Conservation (phyloP, 1,140 invertebrate species). For the Wasmannia auropunctata region DNA sequence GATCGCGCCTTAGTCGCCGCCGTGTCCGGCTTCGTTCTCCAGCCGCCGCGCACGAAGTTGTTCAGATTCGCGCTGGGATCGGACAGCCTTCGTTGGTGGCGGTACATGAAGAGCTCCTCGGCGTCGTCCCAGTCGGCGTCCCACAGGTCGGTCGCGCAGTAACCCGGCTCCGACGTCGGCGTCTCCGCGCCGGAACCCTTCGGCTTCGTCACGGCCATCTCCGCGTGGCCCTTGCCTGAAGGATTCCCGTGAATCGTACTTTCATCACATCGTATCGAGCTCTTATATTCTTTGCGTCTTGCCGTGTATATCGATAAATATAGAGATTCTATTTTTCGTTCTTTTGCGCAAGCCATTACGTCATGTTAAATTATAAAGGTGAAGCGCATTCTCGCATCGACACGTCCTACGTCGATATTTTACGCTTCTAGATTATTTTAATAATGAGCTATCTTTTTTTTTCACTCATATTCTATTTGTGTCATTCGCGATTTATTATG, state of each 20-base stretch:
- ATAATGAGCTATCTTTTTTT: background rate
- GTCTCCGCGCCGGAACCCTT: conserved; percentile 97
- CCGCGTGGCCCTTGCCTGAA: conserved; percentile 96
- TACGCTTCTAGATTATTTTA: background rate
- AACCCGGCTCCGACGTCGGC: conserved; percentile 96
- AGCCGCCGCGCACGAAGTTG: conserved; percentile 93
- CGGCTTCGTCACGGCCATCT: conserved; percentile 98
- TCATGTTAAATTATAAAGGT: background rate
- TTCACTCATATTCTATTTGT: background rate
- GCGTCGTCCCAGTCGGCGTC: conserved; percentile 95
- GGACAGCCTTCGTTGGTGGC: conserved; percentile 94
- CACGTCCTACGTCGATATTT: background rate
- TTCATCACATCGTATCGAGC: background rate
- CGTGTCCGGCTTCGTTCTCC: conserved; percentile 88
- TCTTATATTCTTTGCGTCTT: background rate
- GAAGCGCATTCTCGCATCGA: background rate
- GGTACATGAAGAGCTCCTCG: conserved; percentile 93
- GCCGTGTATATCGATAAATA: background rate
- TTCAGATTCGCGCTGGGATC: conserved; percentile 97
- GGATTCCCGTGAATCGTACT: background rate
- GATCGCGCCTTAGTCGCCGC: conserved; percentile 92
- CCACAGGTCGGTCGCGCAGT: conserved; percentile 93
- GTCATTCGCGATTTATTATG: background rate
- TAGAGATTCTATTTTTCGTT: background rate
- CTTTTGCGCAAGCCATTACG: conserved; percentile 11